Evolutionary conservation across 35 echinoderm and acorn worm species (phyloP).

Genomic region (Amphiura filiformis): DNA sequence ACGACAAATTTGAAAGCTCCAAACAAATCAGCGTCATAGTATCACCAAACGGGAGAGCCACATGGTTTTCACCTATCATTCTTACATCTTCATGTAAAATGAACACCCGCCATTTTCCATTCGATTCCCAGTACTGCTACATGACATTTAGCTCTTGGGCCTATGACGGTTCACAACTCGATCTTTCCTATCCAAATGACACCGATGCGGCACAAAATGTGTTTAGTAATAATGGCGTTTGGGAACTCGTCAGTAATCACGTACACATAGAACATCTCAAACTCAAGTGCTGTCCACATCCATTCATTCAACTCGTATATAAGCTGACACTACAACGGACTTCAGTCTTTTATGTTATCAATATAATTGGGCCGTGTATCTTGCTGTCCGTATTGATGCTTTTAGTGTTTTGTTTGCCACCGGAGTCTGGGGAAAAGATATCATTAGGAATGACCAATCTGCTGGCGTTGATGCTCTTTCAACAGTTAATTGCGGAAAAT

Average conservation of each 20-base stretch:
- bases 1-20: neutral
- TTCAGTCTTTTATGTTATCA: slow-evolving; percentile 65
- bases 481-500: slow-evolving; percentile 64
- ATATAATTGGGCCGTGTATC: slow-evolving; percentile 62
- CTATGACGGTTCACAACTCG: slow-evolving; percentile 25
- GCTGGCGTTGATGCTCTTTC: slow-evolving; percentile 77
- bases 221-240: slow-evolving; percentile 58
- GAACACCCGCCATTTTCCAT: slow-evolving; percentile 45
- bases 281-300: slow-evolving; percentile 37
- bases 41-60: slow-evolving; percentile 17
- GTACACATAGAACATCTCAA: neutral
- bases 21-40: neutral
- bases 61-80: slow-evolving; percentile 46
- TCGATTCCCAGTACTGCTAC: slow-evolving; percentile 57
- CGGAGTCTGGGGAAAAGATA: slow-evolving; percentile 80
- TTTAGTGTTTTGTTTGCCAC: slow-evolving; percentile 62
- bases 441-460: slow-evolving; percentile 73
- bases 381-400: slow-evolving; percentile 53
- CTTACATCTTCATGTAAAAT: slow-evolving; percentile 25
- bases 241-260: slow-evolving; percentile 29
- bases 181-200: neutral
- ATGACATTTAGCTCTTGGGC: slow-evolving; percentile 52
- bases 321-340: slow-evolving; percentile 40
- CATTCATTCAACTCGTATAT: slow-evolving; percentile 52
- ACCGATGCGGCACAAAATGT: slow-evolving; percentile 45